Percentiles rank a stretch among this genome's conserved stretches.
Conservation (phyloP, 2,113 vertebrate genomes). For the Daboia siamensis region DNA sequence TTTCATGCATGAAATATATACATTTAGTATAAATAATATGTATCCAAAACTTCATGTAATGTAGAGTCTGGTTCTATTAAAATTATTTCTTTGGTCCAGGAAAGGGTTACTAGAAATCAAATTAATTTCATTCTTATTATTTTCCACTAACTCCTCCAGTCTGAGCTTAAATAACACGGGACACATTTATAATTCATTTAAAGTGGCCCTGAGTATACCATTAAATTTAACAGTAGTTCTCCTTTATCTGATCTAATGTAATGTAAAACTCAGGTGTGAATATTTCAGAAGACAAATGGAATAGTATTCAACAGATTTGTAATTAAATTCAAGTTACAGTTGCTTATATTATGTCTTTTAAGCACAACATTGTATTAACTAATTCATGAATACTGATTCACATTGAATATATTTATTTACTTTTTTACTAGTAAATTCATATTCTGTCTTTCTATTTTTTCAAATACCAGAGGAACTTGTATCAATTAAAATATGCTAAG, state of each 20-base stretch:
- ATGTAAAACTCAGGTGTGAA: background rate
- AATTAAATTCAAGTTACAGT: background rate
- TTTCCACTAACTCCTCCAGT: background rate
- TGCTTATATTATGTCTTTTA: background rate
- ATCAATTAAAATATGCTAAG: background rate
- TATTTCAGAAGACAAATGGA: background rate
- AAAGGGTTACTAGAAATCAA: background rate
- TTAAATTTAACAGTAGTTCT: background rate
- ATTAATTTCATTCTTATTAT: background rate
- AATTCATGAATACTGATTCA: background rate
- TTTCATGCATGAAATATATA: accelerated
- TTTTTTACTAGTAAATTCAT: background rate
- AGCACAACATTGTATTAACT: background rate
- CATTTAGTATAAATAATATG: background rate
- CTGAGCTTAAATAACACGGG: background rate
- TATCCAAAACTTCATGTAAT: background rate
- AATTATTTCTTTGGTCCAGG: background rate
- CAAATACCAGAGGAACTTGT: background rate
- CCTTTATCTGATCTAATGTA: background rate
- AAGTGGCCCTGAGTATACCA: background rate
- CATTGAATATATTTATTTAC: background rate
- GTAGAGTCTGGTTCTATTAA: background rate
- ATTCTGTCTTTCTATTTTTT: background rate
- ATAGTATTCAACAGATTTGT: background rate
- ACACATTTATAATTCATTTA: background rate